Base-by-base conservation (phyloP, 2,888 invertebrate species). In the Drosophila aldrichi region DNA sequence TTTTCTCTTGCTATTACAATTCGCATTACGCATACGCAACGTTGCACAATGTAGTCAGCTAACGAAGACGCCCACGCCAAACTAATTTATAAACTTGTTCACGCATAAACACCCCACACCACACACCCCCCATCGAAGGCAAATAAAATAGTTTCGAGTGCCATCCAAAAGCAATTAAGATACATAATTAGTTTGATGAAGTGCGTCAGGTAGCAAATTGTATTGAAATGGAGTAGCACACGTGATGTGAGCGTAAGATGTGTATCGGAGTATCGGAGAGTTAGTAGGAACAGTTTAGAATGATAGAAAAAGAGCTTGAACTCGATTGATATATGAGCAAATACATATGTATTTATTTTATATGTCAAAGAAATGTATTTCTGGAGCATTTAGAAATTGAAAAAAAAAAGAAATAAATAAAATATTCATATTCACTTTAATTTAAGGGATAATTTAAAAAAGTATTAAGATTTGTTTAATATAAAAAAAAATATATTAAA, bases 11-110 rank as follows among this genome's bases (percentile, higher is more conserved):
- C 12, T 20, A 34, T 48, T 29, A 22, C n/a, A 12, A 9, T 34
- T n/a, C 25, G 48, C 22, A 79, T 76, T 79, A 76, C 76, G 58
- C 76, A 76, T 79, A 61, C 70, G 79, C 70, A 49, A 16, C 38
- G 76, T 60, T 67, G 54, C 36, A 32, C 41, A 32, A 18, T 10
- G 29, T 38, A n/a, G 0, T 3, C 12, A 10, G 49, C 32, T 51
- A 55, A 18, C 3, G 8, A 14, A 16, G 22, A 20, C 12, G 14
- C 46, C 32, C 46, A 38, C 20, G 3, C 14, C 29, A 29, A 49
- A 64, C 36, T 51, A 69, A 69, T 61, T 69, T 54, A 54, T 41
- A 52, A 63, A 61, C 54, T 58, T 67, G 51, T 66, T 48, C 43
- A 63, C 29, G 43, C 48, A 57, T 29, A 46, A 38, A 14, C 29